A percentile compares a stretch with the other conserved stretches of the same genome.
Evolutionary conservation across 2,888 invertebrate species (phyloP).

Genomic region (Xanthia icteritia): DNA sequence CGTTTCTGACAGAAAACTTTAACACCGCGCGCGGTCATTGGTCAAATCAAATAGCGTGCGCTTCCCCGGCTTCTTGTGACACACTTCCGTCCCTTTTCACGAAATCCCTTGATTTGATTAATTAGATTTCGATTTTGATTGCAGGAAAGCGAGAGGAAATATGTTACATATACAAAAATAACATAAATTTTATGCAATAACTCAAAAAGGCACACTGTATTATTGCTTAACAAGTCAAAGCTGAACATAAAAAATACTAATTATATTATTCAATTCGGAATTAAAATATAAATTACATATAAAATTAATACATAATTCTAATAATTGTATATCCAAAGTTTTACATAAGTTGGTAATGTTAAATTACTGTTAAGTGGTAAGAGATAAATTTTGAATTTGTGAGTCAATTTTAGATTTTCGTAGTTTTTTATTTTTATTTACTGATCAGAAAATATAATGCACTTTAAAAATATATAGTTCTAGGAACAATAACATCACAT

Average conservation of each 20-base stretch:
- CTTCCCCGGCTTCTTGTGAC: too few relatives aligned
- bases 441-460: neutral
- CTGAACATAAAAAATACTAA: slow-evolving; percentile 1
- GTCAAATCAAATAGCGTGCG: too few relatives aligned
- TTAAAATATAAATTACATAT: slow-evolving; percentile 3
- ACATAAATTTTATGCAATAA: neutral
- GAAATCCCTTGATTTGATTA: too few relatives aligned
- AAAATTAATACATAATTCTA: neutral
- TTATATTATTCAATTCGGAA: neutral
- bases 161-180: neutral
- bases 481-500: neutral
- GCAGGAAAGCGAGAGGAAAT: too few relatives aligned
- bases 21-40: too few relatives aligned
- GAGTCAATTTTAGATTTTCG: neutral
- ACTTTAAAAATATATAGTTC: neutral
- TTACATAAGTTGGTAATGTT: neutral
- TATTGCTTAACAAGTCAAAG: slow-evolving; percentile 4
- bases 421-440: too few relatives aligned
- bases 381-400: neutral
- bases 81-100: too few relatives aligned
- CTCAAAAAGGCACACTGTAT: slow-evolving; percentile 5
- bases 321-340: neutral
- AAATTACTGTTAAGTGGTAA: neutral
- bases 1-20: too few relatives aligned
- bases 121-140: too few relatives aligned